Evolutionary conservation across 2,888 invertebrate genomes (phyloP), one percentile per base, ranked within the genome.

Genomic region (Melieria picta): DNA sequence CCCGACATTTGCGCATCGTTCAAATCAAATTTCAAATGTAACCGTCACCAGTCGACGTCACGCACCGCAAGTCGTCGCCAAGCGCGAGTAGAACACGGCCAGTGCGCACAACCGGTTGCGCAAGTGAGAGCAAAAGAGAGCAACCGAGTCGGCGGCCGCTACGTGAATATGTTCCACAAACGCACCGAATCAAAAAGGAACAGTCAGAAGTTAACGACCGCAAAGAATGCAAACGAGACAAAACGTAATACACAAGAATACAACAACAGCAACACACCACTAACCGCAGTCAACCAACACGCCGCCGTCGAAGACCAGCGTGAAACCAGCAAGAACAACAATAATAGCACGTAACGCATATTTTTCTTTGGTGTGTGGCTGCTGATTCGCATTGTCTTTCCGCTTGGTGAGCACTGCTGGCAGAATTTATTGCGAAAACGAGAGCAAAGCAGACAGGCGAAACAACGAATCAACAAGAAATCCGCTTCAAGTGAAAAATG

Each of bases 191-290:
- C 45, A 11, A 55, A 45, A 43, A 55, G 45, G 1, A 13, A 42
- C 30, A 30, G 58, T 16, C 58, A 63, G 46, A 4, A 77, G 82
- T 82, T 80, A 82, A 82, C 80, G 83, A 83, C 80, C 81, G 80
- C 80, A 75, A 74, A 76, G 72, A 77, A 74, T 79, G 78, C 47
- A 52, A 5, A 45, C 30, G 43, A 43, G 11, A 58, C 30, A 5
- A 60, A 48, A 58, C 9, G 30, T 30, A 60, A 50, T 45, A 50
- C 56, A 48, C 45, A n/a, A 57, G 30, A 7, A 10, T 45, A 63
- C 50, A 50, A 7, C 42, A 58, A 58, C 58, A 58, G 16, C 58
- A 58, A 42, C 5, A n/a, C n/a, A n/a, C n/a, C n/a, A 57, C 16
- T 9, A 58, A 43, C 30, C 30, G 5, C 6, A 16, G 42, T 16